Percentiles rank a stretch among this genome's conserved stretches.
phyloP scores from a whole-genome alignment of 2,888 invertebrate species.

The Hipparchia semele region DNA sequence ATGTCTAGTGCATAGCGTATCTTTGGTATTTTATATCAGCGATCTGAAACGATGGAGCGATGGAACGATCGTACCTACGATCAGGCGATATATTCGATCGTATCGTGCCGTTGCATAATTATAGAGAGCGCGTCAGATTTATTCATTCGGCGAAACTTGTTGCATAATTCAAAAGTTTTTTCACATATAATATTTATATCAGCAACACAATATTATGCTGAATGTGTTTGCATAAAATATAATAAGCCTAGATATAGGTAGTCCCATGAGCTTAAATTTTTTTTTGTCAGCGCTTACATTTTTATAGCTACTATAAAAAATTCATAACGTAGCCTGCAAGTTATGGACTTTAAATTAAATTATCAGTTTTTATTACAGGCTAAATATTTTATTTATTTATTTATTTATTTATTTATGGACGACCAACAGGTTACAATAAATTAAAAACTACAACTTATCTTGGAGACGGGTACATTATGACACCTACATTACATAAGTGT shows the following conservation, averaged over 20 bases:
- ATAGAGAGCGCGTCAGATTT: conserved; percentile 57
- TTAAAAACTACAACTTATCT: no score
- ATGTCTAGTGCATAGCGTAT: not conserved
- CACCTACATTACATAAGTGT: no score
- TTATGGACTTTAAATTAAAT: no score
- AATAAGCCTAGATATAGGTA: not conserved
- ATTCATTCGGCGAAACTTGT: conserved; percentile 61
- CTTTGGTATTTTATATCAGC: not conserved
- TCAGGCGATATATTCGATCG: conserved; percentile 55
- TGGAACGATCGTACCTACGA: conserved; percentile 47
- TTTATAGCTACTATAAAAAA: not conserved
- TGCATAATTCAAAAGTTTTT: conserved; percentile 37
- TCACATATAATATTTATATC: conserved; percentile 25
- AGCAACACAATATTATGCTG: conserved; percentile 19
- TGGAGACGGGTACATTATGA: no score
- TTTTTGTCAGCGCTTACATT: not conserved
- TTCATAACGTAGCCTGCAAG: not conserved
- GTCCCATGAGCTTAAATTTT: not conserved
- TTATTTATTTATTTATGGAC: no score
- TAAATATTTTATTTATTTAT: no score
- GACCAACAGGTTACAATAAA: no score
- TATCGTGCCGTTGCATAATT: conserved; percentile 74
- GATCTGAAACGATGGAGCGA: conserved; percentile 5
- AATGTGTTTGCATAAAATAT: conserved; percentile 23
- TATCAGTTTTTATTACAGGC: no score